Evolutionary conservation across 30 jellyfish, hydroid and myxozoan species (phyloP), one percentile per base, ranked within the genome.

Genomic region (Haliclystus octoradiatus): DNA sequence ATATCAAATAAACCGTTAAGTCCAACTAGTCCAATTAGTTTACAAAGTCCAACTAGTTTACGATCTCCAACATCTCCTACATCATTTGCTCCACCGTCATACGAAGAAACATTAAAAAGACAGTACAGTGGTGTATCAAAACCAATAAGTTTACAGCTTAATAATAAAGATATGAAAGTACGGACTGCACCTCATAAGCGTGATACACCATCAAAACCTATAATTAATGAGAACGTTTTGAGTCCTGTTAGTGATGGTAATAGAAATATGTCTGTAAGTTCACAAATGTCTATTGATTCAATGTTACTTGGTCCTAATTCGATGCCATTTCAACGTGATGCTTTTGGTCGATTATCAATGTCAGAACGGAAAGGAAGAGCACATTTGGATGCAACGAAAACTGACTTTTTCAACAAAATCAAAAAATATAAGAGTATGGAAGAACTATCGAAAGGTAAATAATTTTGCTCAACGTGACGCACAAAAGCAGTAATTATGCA

Each of bases 351-450:
- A 62, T 63, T 81, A 30, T 89, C 98, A 24, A 89, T 89, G 92
- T 89, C 98, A 5, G 98, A 89, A 65, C 31, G 95, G 34, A 89
- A 89, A 49, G 98, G 98, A 31, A 74, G 98, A 26, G 98, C 95
- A 28, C 98, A 89, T 64, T 72, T 89, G 32, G 98, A 89, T 68
- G 98, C 98, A 26, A 89, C 95, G 15, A 81, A 89, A 78, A 89
- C 94, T 31, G 89, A 84, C 26, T 73, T 81, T 32, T 89, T 67
- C 68, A 69, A 80, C 63, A 89, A 82, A 33, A 40, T 89, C 65
- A 89, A 89, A 79, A 81, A 82, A 65, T 82, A 68, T 74, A 77
- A 74, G 49, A 89, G 98, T 63, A 62, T 89, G 79, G 98, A 89
- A 65, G 94, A 89, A 46, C 78, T 89, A 1, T 40, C 57, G 14